Conservation (phyloP, 1,140 invertebrate species). For the Trissolcus basalis region DNA sequence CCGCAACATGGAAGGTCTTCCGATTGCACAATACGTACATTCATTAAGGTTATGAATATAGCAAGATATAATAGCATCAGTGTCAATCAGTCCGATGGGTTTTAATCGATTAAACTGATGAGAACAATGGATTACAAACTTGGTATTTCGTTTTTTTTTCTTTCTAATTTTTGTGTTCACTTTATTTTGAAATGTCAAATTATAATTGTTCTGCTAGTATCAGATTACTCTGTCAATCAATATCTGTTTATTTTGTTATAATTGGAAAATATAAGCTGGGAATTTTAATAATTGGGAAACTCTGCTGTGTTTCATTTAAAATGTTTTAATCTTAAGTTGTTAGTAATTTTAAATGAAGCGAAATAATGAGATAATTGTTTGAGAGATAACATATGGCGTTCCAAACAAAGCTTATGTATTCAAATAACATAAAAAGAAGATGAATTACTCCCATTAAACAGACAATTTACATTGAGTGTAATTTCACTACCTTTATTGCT, state of each 20-base stretch:
- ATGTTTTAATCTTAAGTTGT: too few relatives aligned
- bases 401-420: too few relatives aligned
- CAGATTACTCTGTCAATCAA: too few relatives aligned
- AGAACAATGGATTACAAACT: background rate
- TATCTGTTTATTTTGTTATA: too few relatives aligned
- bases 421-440: conserved; percentile 9
- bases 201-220: too few relatives aligned
- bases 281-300: too few relatives aligned
- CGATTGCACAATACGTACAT: conserved; percentile 46
- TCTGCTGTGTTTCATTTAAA: too few relatives aligned
- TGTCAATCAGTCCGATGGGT: conserved; percentile 29
- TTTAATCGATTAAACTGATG: conserved; percentile 18
- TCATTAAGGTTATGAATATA: conserved; percentile 44
- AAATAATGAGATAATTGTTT: conserved; percentile 7
- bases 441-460: conserved; percentile 18
- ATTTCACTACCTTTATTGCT: conserved; percentile 13
- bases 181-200: too few relatives aligned
- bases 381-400: too few relatives aligned
- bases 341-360: too few relatives aligned
- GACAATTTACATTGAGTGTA: conserved; percentile 11
- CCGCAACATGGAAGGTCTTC: conserved; percentile 51
- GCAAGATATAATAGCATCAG: conserved; percentile 27
- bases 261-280: too few relatives aligned
- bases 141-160: background rate
- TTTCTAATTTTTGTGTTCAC: too few relatives aligned